Evolutionary conservation across 2,888 invertebrate species (phyloP), one percentile per base, ranked within the genome.

Genomic region (Thymelicus acteon): DNA sequence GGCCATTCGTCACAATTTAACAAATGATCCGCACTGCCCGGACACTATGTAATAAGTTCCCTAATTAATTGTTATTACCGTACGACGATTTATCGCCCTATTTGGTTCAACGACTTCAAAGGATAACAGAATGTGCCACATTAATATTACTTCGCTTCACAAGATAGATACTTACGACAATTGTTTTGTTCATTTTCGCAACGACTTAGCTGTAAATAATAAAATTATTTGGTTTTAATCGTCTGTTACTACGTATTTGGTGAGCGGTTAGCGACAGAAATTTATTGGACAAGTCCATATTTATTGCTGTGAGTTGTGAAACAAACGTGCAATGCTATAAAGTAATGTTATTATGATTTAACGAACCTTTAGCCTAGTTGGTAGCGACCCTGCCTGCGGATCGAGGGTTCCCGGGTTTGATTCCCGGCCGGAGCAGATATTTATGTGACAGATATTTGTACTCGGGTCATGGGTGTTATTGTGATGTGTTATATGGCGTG

Each of bases 1-100:
- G 69, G 67, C 71, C 80, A 81, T 82, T 75, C 77, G 79, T 80
- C 83, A 81, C 75, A 76, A 78, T 72, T 78, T 79, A 82, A 82
- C 78, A 79, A 84, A 85, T 80, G 81, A 80, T 72, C 72, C 74
- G 74, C 71, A 75, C 70, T 73, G 72, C 60, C 72, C 60, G 78
- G 74, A 73, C 82, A 62, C 69, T 70, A 70, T 19, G 70, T 83
- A 86, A 86, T 87, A 88, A 86, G 80, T 84, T 84, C 78, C 78
- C 79, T 88, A 86, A 89, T 89, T 88, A 88, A 89, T 89, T 87
- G 88, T 86, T 87, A 88, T 84, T 82, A 82, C 83, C 74, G 76
- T 76, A 78, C 77, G 76, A 73, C 76, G 76, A 81, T 80, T 78
- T 72, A 70, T 70, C 64, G 49, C 48, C 40, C 39, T 64, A 49